These are phyloP conservation scores for Phoeniculus purpureus DNA, from an alignment of 2,797 vertebrate species.

Conservation along the genomic window DNA sequence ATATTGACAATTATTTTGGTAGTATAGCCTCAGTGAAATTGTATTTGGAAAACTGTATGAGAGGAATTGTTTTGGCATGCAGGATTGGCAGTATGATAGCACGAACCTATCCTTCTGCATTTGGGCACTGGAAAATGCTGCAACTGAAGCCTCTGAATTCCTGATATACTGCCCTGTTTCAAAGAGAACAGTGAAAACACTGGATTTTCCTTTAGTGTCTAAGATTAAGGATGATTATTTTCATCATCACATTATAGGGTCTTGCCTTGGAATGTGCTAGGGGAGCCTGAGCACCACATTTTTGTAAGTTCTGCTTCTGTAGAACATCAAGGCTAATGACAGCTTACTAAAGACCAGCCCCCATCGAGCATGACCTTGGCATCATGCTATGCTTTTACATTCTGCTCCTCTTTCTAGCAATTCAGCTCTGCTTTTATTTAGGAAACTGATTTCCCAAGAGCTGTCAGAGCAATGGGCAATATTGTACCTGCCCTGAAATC, in stretches of 20 bases:
- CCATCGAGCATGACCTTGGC: background rate
- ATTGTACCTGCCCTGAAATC: background rate
- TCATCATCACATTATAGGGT: background rate
- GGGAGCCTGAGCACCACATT: background rate
- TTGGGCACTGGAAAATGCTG: background rate
- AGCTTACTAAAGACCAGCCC: background rate
- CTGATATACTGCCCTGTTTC: background rate
- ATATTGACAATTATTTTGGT: background rate
- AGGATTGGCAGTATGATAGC: background rate
- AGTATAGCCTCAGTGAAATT: background rate
- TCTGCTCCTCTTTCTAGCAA: background rate
- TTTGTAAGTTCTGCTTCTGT: background rate
- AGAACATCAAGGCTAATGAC: background rate
- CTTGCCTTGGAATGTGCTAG: background rate
- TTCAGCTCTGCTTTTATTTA: background rate
- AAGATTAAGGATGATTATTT: background rate
- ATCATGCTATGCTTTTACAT: fast-evolving
- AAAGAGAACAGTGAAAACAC: background rate
- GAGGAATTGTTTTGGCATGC: background rate
- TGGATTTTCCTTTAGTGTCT: background rate
- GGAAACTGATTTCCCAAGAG: background rate
- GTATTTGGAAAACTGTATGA: fast-evolving
- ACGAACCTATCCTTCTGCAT: background rate
- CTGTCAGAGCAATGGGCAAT: background rate
- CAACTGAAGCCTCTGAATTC: background rate